These are phyloP conservation scores for Okapia johnstoni DNA, from an alignment of 2,113 vertebrate genomes.

Conservation along the genomic window DNA sequence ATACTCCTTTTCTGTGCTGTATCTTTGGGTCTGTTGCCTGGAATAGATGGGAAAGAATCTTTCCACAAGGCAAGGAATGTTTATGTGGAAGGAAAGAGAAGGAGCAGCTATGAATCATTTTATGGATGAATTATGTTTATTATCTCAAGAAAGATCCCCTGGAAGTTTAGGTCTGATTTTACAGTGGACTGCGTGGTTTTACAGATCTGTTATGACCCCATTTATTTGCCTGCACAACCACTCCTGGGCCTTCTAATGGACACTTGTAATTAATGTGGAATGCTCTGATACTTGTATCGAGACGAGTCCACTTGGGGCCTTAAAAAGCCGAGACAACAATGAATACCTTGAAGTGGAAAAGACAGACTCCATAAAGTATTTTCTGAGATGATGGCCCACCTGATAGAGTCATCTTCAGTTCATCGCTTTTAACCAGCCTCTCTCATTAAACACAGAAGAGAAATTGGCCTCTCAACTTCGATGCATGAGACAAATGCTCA, in stretches of 20 bases:
- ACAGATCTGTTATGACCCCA: background rate
- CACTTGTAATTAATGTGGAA: conserved; percentile 8
- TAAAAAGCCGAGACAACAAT: background rate
- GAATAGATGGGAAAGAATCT: conserved; percentile 44
- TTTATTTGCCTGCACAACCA: background rate
- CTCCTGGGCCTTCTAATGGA: background rate
- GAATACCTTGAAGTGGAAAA: conserved; percentile 7
- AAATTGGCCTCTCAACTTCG: background rate
- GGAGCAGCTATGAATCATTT: conserved; percentile 62
- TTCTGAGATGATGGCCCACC: background rate
- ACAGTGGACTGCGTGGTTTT: conserved; percentile 10
- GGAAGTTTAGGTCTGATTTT: conserved; percentile 50
- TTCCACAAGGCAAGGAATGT: conserved; percentile 46
- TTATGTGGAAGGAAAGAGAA: conserved; percentile 68
- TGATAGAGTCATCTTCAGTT: background rate
- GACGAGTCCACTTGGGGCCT: background rate
- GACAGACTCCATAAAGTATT: background rate
- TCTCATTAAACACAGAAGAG: background rate
- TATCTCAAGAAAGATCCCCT: conserved; percentile 42
- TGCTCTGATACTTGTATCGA: background rate
- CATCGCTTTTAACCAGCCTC: background rate
- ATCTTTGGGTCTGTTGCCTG: conserved; percentile 73
- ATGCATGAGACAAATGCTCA: too few relatives aligned
- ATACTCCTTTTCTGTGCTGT: conserved; percentile 70
- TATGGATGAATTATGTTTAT: conserved; percentile 51